A percentile compares a stretch with the other conserved stretches of the same genome.
Conservation (phyloP, 2,888 invertebrate genomes). For the Ichneumoninae sp. region DNA sequence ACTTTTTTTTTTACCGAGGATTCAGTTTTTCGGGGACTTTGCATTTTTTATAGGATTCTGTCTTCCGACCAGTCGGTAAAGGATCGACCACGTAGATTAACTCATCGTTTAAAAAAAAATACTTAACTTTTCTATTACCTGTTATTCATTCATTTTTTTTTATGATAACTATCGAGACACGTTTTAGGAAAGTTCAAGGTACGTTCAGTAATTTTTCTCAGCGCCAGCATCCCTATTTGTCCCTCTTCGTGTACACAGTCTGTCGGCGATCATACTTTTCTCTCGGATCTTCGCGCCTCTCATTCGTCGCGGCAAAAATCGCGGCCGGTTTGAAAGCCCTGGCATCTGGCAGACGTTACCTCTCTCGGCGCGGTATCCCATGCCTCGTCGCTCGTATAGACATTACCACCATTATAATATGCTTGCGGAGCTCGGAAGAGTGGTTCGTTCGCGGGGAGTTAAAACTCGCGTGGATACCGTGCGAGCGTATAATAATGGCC, state of each 20-base stretch:
- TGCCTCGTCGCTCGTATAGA: conserved; percentile 10
- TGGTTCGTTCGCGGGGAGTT: conserved; percentile 48
- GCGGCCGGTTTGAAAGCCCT: conserved; percentile 73
- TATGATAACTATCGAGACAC: neutral
- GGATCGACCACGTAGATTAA: no score
- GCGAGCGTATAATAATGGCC: conserved; percentile 34
- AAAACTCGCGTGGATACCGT: neutral
- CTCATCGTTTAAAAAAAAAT: no score
- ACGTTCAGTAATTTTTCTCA: neutral
- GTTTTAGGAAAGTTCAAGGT: neutral
- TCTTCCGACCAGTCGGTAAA: no score
- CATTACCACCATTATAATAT: conserved; percentile 34
- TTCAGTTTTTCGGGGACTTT: no score
- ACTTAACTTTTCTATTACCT: no score
- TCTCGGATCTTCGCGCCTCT: conserved; percentile 65
- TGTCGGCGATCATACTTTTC: conserved; percentile 30
- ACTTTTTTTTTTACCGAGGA: neutral
- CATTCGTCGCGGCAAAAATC: conserved; percentile 68
- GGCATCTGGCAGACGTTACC: conserved; percentile 81
- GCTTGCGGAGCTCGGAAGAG: neutral
- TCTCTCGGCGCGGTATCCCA: conserved; percentile 59
- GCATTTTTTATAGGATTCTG: no score
- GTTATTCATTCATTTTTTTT: no score
- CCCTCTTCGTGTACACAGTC: neutral
- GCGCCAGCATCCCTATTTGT: neutral